phyloP scores from a whole-genome alignment of 2,113 vertebrate species.

The Solea solea region DNA sequence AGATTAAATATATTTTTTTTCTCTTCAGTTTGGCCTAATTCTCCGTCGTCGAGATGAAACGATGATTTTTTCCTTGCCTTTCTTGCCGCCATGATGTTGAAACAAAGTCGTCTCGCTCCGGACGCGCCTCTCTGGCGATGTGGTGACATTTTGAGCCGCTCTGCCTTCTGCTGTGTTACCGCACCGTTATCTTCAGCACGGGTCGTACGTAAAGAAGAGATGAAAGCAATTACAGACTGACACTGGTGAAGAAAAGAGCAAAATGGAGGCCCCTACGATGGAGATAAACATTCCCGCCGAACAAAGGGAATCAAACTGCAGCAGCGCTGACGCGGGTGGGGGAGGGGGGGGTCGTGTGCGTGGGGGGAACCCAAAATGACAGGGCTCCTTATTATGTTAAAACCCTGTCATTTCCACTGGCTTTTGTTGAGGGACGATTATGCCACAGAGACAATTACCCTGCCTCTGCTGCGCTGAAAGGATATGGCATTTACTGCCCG shows the following conservation, averaged over 20 bases:
- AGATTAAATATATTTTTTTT: too few species aligned
- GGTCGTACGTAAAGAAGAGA: constrained; percentile 54
- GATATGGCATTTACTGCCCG: constrained; percentile 71
- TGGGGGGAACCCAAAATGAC: constrained; percentile 43
- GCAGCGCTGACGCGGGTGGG: constrained; percentile 10
- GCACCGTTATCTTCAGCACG: constrained; percentile 25
- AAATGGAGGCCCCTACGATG: constrained; percentile 45
- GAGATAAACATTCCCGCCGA: constrained; percentile 52
- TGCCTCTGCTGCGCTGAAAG: constrained; percentile 58
- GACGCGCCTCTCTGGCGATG: constrained; percentile 6
- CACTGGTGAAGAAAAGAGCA: constrained; percentile 36
- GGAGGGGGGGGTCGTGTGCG: background rate
- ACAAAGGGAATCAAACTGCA: constrained; percentile 49
- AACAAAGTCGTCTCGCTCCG: background rate
- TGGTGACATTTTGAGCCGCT: background rate
- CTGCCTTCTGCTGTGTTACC: constrained; percentile 7
- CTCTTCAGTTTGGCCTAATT: too few species aligned
- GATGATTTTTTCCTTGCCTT: background rate
- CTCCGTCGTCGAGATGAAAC: too few species aligned
- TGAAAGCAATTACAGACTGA: constrained; percentile 65
- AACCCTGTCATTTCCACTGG: constrained; percentile 64
- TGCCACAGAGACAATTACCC: constrained; percentile 70
- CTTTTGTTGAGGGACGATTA: constrained; percentile 75
- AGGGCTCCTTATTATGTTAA: constrained; percentile 68
- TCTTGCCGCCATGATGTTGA: background rate